Evolutionary conservation across 35 echinoderm and acorn worm species (phyloP).

Genomic region (Strongylocentrotus purpuratus): DNA sequence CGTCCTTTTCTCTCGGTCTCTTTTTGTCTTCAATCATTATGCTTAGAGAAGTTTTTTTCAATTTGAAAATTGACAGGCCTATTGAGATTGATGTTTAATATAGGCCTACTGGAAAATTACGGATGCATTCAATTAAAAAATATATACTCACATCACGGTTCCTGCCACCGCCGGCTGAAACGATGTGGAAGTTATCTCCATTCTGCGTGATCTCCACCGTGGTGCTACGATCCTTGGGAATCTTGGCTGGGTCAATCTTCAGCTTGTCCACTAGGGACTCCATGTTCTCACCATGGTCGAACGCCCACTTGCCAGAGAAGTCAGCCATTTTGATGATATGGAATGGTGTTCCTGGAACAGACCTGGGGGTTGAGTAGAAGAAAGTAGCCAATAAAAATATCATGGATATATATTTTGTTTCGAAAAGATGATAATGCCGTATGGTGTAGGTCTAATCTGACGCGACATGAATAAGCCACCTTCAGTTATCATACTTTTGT

Average conservation of each 20-base stretch:
- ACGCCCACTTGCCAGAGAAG: constrained; percentile 80
- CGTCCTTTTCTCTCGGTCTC: not conserved
- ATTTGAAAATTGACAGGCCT: not conserved
- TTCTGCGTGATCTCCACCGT: constrained; percentile 66
- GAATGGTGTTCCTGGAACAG: not conserved
- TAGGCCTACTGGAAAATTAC: too few species aligned
- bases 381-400: too few species aligned
- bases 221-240: constrained; percentile 51
- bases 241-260: constrained; percentile 71
- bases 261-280: constrained; percentile 59
- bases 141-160: constrained; percentile 36
- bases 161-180: constrained; percentile 19
- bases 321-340: constrained; percentile 14
- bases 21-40: not conserved
- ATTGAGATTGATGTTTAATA: not conserved
- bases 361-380: not conserved
- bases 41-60: not conserved
- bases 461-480: too few species aligned
- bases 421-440: too few species aligned
- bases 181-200: constrained; percentile 63
- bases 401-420: too few species aligned
- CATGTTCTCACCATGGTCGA: constrained; percentile 70
- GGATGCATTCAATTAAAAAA: not conserved
- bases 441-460: too few species aligned
- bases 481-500: too few species aligned